A percentile compares a stretch with the other conserved stretches of the same genome.
These are phyloP conservation scores for Siderastrea siderea DNA, from an alignment of 92 coral and sea anemone genomes.

Conservation along the genomic window DNA sequence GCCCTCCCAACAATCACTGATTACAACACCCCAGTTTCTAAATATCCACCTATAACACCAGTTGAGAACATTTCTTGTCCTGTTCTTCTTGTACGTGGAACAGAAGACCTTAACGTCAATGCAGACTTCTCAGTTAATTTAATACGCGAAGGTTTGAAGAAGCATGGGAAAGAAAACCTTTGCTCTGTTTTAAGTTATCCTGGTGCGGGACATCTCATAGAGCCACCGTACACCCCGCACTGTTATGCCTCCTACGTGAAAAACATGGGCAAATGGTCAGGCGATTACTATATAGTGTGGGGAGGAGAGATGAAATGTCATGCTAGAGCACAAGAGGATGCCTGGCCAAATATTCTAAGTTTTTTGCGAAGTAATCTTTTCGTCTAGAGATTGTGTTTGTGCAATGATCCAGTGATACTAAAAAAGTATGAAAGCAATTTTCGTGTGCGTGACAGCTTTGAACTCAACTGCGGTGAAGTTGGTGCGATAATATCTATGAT, in stretches of 20 bases:
- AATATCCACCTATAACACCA: constrained; percentile 30
- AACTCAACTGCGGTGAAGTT: no score
- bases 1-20: neutral
- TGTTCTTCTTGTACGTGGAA: constrained; percentile 58
- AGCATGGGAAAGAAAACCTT: constrained; percentile 57
- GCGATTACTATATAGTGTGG: constrained; percentile 6
- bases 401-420: neutral
- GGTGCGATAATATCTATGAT: no score
- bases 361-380: constrained; percentile 47
- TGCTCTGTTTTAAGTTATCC: constrained; percentile 66
- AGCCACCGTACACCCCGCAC: constrained; percentile 77
- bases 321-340: constrained; percentile 72
- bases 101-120: constrained; percentile 37
- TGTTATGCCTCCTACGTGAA: constrained; percentile 34
- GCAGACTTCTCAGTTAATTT: constrained; percentile 30
- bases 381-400: neutral
- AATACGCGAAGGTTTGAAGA: constrained; percentile 53
- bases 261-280: neutral
- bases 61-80: constrained; percentile 67
- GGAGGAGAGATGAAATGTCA: constrained; percentile 72
- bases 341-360: constrained; percentile 63
- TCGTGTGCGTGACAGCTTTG: no score
- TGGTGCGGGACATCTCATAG: constrained; percentile 82
- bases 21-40: neutral
- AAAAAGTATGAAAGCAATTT: neutral